Evolutionary conservation across 2,797 vertebrate species (phyloP), one percentile per base, ranked within the genome.

Genomic region (Jordanella pulchra): DNA sequence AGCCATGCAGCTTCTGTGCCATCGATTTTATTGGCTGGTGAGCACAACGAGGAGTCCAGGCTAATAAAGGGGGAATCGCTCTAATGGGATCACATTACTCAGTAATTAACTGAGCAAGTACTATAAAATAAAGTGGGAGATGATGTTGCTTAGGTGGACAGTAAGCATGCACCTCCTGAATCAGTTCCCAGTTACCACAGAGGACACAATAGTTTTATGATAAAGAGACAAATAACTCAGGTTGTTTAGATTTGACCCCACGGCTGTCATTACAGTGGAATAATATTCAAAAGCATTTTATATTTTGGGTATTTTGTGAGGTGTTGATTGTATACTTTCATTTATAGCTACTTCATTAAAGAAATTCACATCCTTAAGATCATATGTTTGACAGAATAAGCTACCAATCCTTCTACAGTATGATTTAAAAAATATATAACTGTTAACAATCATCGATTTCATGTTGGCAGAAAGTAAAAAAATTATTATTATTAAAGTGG

Each of bases 131-230:
- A 63, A n/a, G 60, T 63, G 35, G 60, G 60, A 42, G 60, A 42
- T 7, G 21, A n/a, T 63, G 60, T 42, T 63, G 60, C 60, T 63
- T 42, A 42, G 12, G 12, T 3, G 14, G 60, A 63, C 60, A 63
- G 35, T 63, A 63, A 42, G 39, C 21, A 42, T 7, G 12, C 11
- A 39, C 21, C 23, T 63, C 60, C 23, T 42, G 32, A 63, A 42
- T 42, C 23, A 63, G 32, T 35, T 32, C 23, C 60, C n/a, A n/a
- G 60, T 63, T 63, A 63, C 35, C 35, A 63, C 60, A 63, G 35
- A 42, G 21, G 35, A 63, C 58, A 30, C 11, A 23, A 12, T 2
- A 6, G 21, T 25, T 61, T 61, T 61, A n/a, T 39, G 23, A 30
- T 61, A 30, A 32, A 39, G 58, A 21, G 28, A n/a, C 58, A 12